These are phyloP conservation scores for Solen grandis DNA, from an alignment of 1,140 invertebrate genomes.

Conservation along the genomic window DNA sequence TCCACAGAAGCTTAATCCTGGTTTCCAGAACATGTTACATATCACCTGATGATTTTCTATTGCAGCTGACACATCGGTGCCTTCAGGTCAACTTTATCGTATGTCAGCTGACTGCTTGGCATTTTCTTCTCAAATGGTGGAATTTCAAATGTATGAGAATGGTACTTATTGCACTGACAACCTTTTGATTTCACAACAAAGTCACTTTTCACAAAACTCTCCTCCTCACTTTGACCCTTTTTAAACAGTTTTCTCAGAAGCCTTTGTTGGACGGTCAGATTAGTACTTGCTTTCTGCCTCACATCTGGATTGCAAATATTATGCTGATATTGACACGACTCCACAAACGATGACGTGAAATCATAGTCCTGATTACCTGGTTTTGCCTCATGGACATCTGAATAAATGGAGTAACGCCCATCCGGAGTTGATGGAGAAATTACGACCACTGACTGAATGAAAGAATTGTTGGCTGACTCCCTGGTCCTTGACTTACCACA, in stretches of 20 bases:
- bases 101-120: too few species aligned
- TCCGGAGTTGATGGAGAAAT: background rate
- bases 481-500: background rate
- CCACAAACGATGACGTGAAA: conserved; percentile 4
- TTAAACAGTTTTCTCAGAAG: too few species aligned
- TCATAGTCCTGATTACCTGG: too few species aligned
- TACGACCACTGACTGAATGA: conserved; percentile 10
- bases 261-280: too few species aligned
- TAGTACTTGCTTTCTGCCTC: too few species aligned
- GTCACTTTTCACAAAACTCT: too few species aligned
- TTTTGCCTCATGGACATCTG: conserved; percentile 34
- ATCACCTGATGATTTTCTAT: conserved; percentile 29
- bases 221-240: too few species aligned
- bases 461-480: background rate
- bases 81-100: too few species aligned
- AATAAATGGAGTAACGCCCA: conserved; percentile 22
- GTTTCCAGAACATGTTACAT: conserved; percentile 36
- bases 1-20: conserved; percentile 15
- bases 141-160: conserved; percentile 16
- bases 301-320: conserved; percentile 40
- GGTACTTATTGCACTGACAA: too few species aligned
- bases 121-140: too few species aligned
- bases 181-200: too few species aligned
- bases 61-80: background rate
- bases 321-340: conserved; percentile 26